Evolutionary conservation across 1,140 invertebrate genomes (phyloP).

Genomic region (Cotesia typhae): DNA sequence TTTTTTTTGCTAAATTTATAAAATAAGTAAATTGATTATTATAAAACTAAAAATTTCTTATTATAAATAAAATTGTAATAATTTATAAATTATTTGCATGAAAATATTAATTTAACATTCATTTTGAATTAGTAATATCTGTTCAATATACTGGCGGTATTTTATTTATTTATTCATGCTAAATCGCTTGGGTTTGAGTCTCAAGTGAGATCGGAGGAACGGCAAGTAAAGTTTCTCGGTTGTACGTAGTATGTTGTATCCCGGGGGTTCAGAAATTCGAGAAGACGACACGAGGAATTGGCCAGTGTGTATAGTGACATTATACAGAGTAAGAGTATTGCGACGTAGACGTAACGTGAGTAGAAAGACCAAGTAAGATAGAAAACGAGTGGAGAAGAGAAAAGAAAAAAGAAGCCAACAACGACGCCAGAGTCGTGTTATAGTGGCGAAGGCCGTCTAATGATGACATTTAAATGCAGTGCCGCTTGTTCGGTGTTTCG

Average conservation of each 20-base stretch:
- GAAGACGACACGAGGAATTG: slow-evolving; percentile 33
- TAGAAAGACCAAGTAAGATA: background rate
- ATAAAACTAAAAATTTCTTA: too few relatives aligned
- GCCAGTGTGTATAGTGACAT: background rate
- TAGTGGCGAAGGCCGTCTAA: slow-evolving; percentile 58
- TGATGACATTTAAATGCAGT: slow-evolving; percentile 69
- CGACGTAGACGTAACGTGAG: background rate
- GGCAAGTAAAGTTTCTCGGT: background rate
- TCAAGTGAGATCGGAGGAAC: background rate
- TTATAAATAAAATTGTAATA: too few relatives aligned
- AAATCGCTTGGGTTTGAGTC: slow-evolving; percentile 42
- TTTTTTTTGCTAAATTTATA: too few relatives aligned
- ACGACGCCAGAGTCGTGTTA: slow-evolving; percentile 40
- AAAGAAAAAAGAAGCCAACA: slow-evolving; percentile 27
- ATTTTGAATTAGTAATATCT: slow-evolving; percentile 40
- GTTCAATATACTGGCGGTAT: slow-evolving; percentile 51
- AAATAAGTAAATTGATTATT: too few relatives aligned
- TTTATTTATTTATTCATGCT: slow-evolving; percentile 65
- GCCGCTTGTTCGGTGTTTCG: slow-evolving; percentile 62
- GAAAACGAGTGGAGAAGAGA: background rate
- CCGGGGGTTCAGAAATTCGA: slow-evolving; percentile 41
- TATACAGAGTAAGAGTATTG: slow-evolving; percentile 4
- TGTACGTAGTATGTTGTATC: background rate
- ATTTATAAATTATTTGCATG: too few relatives aligned
- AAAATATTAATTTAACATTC: slow-evolving; percentile 7